Conservation (phyloP, 2,888 invertebrate genomes). For the Drosophila flavopinicola region DNA sequence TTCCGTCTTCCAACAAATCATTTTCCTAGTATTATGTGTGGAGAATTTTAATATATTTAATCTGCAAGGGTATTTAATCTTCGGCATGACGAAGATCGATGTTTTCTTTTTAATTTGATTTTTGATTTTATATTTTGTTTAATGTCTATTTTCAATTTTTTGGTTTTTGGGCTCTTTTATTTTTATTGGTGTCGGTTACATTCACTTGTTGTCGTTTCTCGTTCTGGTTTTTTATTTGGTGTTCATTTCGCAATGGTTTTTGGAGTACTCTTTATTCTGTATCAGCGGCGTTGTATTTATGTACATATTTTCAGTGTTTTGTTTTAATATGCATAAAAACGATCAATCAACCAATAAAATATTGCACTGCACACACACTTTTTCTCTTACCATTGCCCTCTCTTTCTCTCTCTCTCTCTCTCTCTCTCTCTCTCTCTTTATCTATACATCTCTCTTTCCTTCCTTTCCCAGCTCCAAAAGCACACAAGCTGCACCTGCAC, state of each 20-base stretch:
- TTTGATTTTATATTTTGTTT: constrained; percentile 20
- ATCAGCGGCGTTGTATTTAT: constrained; percentile 25
- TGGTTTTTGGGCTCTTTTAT: constrained; percentile 9
- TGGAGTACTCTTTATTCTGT: constrained; percentile 6
- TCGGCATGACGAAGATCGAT: constrained; percentile 21
- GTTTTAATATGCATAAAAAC: constrained; percentile 37
- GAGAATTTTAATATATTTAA: neutral
- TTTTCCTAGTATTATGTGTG: too few relatives aligned
- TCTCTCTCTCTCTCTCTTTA: constrained; percentile 10
- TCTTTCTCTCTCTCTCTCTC: constrained; percentile 16
- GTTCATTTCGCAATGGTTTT: constrained; percentile 15
- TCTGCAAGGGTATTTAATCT: constrained; percentile 33
- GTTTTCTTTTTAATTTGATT: constrained; percentile 6
- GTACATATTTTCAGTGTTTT: constrained; percentile 28
- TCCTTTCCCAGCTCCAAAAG: constrained; percentile 2
- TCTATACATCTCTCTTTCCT: constrained; percentile 18
- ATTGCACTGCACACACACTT: constrained; percentile 37
- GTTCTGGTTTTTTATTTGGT: constrained; percentile 1
- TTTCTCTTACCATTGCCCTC: constrained; percentile 1
- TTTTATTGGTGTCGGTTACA: constrained; percentile 45
- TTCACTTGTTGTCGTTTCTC: constrained; percentile 16
- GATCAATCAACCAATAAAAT: constrained; percentile 26
- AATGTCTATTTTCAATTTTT: neutral
- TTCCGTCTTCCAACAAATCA: too few relatives aligned
- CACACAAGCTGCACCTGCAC: constrained; percentile 51